phyloP scores from a whole-genome alignment of 2,888 invertebrate species.

The Nymphalis c-album region DNA sequence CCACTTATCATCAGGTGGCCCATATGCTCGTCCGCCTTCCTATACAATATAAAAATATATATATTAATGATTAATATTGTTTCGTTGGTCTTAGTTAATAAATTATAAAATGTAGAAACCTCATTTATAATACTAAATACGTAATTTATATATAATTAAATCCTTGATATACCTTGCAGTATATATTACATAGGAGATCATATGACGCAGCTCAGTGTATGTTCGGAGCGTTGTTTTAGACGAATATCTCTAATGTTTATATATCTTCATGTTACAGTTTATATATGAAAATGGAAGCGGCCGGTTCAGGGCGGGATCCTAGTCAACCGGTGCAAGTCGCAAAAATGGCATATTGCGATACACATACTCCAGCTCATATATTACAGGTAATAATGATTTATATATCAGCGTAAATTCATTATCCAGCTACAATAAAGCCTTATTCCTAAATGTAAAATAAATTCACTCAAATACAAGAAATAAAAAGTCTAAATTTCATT shows the following conservation, averaged over 20 bases:
- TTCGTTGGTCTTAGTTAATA: no score
- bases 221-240: not conserved
- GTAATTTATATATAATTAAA: no score
- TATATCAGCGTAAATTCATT: not conserved
- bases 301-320: conserved; percentile 82
- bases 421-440: not conserved
- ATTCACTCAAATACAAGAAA: not conserved
- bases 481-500: no score
- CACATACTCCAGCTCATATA: conserved; percentile 91
- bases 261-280: conserved; percentile 73
- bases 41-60: no score
- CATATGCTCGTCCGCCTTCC: no score
- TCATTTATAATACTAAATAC: no score
- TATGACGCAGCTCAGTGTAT: not conserved
- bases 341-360: conserved; percentile 97
- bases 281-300: conserved; percentile 98
- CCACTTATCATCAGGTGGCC: no score
- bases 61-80: no score
- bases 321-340: conserved; percentile 91
- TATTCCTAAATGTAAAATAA: not conserved
- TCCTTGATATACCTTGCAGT: no score
- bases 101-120: no score
- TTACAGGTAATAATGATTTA: conserved; percentile 58
- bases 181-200: no score
- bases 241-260: not conserved